These are phyloP conservation scores for Lepidurus packardi DNA, from an alignment of 1,140 invertebrate genomes.

Conservation along the genomic window DNA sequence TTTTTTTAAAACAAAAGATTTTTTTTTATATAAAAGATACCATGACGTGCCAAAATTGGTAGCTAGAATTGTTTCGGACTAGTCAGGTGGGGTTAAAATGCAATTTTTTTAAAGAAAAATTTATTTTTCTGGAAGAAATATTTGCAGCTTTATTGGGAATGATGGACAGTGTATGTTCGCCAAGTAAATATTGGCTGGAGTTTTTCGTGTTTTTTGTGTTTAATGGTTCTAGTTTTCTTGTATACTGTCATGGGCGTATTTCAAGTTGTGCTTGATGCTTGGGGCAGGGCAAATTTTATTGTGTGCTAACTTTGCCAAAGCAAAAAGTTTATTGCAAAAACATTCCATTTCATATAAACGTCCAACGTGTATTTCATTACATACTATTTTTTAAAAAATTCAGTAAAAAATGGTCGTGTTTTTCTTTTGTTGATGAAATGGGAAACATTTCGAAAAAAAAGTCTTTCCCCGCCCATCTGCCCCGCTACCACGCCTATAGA, in stretches of 20 bases:
- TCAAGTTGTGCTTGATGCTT: conserved; percentile 13
- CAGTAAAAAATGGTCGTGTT: not conserved
- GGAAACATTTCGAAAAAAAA: not conserved
- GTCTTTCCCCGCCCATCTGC: not conserved
- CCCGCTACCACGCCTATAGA: not conserved
- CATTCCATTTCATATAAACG: not conserved
- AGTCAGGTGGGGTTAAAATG: not conserved
- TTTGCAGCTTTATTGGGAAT: too few species aligned
- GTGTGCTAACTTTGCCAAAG: not conserved
- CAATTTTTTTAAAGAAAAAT: too few species aligned
- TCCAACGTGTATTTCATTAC: too few species aligned
- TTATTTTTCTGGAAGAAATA: too few species aligned
- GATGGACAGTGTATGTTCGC: not conserved
- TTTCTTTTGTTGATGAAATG: not conserved
- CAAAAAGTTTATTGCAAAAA: not conserved
- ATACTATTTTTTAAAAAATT: too few species aligned
- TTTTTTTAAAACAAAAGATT: too few species aligned
- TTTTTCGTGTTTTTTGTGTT: not conserved
- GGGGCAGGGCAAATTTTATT: not conserved
- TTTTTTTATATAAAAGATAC: too few species aligned
- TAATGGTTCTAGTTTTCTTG: not conserved
- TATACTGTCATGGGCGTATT: conserved; percentile 9
- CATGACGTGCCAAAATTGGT: conserved; percentile 6
- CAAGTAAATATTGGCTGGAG: not conserved
- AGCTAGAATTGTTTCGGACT: not conserved